Evolutionary conservation across 1,140 invertebrate genomes (phyloP), one percentile per base, ranked within the genome.

Genomic region (Leptestheria dahalacensis): DNA sequence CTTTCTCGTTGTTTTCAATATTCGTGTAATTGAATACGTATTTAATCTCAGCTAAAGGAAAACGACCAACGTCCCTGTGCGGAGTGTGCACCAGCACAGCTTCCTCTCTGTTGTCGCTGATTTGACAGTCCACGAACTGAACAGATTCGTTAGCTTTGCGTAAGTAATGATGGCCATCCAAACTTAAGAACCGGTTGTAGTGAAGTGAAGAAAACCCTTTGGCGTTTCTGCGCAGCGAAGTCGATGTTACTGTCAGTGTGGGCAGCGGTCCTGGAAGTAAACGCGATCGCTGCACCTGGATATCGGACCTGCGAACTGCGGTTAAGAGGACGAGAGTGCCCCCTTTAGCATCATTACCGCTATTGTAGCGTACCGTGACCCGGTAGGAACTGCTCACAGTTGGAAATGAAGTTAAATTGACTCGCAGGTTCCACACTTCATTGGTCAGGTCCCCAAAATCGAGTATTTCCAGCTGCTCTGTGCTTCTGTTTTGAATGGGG

Each of bases 71-170:
- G 68, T 90, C 88, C 82, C 88, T 87, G 67, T 83, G 81, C 0
- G 89, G 89, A 0, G 89, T 86, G 64, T 86, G 79, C 0, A 91
- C 74, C 60, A 84, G 83, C 26, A 95, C 75, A 0, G 88, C 88
- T 71, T 91, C 86, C 47, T 82, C 76, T 47, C 74, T 70, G 68
- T 91, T 92, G 63, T 84, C 80, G 18, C 83, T 84, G 61, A 93
- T 81, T 66, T 90, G 85, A 64, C 83, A 88, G 54, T 81, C 80
- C 50, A 88, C 72, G 41, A 91, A 71, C 66, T 85, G 81, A 10
- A 94, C 82, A 0, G 84, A 84, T 71, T 93, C 90, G 68, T 94
- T 94, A 0, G 85, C 79, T 71, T 91, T 89, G 24, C 91, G 73
- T 59, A 94, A 72, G 66, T 86, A 91, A 66, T 88, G 81, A 69